These are phyloP conservation scores for Xyrauchen texanus DNA, from an alignment of 2,113 vertebrate species.

Conservation along the genomic window DNA sequence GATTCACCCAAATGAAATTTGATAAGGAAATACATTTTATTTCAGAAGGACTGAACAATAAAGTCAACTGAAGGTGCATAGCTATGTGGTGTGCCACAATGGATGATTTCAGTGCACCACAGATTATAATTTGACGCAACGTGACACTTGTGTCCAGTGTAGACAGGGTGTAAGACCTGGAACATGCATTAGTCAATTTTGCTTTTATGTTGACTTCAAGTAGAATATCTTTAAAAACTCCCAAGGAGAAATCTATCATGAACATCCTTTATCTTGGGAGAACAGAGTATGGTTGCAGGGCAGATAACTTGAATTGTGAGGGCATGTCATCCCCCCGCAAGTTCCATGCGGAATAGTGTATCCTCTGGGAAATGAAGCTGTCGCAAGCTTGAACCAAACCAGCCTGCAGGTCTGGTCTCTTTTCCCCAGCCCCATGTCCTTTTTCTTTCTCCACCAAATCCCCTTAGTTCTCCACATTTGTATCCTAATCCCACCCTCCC, in stretches of 20 bases:
- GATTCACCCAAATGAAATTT: too few species aligned
- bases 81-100: too few species aligned
- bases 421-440: background rate
- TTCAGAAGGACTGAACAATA: too few species aligned
- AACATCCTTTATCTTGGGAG: constrained; percentile 33
- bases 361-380: constrained; percentile 9
- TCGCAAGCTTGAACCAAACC: background rate
- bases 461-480: constrained; percentile 22
- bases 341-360: background rate
- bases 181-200: too few species aligned
- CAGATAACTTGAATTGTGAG: constrained; percentile 26
- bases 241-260: background rate
- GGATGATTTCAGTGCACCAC: too few species aligned
- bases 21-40: too few species aligned
- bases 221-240: background rate
- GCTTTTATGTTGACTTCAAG: background rate
- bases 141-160: too few species aligned
- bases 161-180: too few species aligned
- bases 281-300: constrained; percentile 18
- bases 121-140: too few species aligned
- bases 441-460: constrained; percentile 29
- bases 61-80: too few species aligned
- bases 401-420: background rate
- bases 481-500: background rate
- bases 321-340: background rate